Evolutionary conservation across 1,140 invertebrate genomes (phyloP).

Genomic region (Elysia chlorotica): DNA sequence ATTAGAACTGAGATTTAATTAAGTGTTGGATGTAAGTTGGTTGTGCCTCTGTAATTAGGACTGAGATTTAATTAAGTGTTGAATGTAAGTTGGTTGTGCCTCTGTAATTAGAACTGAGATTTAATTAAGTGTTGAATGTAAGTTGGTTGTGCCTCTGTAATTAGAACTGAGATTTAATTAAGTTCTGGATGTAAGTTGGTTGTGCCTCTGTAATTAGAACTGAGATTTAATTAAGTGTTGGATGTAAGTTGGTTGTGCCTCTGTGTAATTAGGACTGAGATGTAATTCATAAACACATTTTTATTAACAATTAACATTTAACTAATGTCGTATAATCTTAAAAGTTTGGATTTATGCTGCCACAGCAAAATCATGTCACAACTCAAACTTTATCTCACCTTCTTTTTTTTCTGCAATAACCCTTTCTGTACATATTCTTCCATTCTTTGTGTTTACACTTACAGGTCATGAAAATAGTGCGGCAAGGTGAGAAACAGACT

Average conservation of each 20-base stretch:
- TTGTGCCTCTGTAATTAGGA: neutral
- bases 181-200: no score
- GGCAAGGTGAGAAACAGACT: constrained; percentile 51
- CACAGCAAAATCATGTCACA: neutral
- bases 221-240: no score
- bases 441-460: constrained; percentile 11
- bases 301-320: no score
- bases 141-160: neutral
- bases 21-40: no score
- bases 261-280: no score
- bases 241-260: no score
- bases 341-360: neutral
- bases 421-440: neutral
- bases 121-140: neutral
- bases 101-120: no score
- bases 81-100: neutral
- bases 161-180: no score
- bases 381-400: neutral
- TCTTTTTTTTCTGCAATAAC: neutral
- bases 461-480: constrained; percentile 54
- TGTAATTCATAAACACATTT: no score
- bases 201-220: no score
- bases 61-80: neutral
- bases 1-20: neutral
- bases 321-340: neutral